Conservation (phyloP, 2,113 vertebrate genomes). For the Chiloscyllium plagiosum region DNA sequence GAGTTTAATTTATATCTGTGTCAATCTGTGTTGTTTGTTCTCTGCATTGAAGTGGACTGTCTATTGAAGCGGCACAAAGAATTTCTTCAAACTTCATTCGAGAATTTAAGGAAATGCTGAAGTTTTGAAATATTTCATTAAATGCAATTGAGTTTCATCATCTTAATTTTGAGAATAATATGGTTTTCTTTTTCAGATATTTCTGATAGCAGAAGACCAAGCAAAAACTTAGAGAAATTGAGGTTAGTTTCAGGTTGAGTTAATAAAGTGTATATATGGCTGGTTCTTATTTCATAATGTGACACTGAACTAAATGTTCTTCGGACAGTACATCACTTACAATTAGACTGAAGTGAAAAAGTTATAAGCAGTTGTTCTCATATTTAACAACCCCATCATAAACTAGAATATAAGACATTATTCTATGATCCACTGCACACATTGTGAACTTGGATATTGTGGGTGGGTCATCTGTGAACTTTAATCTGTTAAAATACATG, state of each 20-base stretch:
- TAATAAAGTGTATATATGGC: neutral
- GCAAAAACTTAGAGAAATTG: slow-evolving; percentile 21
- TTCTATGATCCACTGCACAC: neutral
- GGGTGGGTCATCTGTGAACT: neutral
- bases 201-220: neutral
- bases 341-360: neutral
- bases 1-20: too few relatives aligned
- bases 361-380: neutral
- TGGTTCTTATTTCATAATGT: neutral
- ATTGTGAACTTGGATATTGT: neutral
- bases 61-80: neutral
- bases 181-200: neutral
- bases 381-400: neutral
- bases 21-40: neutral
- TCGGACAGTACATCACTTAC: neutral
- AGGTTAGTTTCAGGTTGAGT: neutral
- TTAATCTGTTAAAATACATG: neutral
- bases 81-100: neutral
- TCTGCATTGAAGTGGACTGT: neutral
- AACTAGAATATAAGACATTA: neutral
- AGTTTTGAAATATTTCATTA: neutral
- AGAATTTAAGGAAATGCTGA: neutral
- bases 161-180: neutral
- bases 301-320: neutral
- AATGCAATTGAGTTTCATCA: neutral